Evolutionary conservation across 2,113 vertebrate species (phyloP).

Genomic region (Meleagris gallopavo): DNA sequence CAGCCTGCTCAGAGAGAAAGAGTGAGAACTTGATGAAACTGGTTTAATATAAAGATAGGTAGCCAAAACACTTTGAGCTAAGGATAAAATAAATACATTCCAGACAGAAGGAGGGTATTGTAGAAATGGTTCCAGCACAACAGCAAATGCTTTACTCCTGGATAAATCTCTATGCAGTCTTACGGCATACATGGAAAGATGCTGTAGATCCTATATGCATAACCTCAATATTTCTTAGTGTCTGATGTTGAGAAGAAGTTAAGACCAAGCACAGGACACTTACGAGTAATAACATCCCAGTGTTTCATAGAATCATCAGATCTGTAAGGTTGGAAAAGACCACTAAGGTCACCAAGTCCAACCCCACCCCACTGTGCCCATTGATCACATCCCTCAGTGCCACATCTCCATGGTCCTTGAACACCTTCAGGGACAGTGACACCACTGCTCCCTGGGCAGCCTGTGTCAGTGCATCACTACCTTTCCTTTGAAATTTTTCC

Average conservation of each 20-base stretch:
- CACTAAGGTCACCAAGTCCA: no score
- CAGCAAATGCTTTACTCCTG: constrained; percentile 1
- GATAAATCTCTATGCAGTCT: constrained; percentile 1
- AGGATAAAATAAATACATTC: not conserved
- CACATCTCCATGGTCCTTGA: no score
- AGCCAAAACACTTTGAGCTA: not conserved
- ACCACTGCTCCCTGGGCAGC: no score
- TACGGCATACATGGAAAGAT: not conserved
- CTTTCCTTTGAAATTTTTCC: no score
- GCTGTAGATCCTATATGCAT: not conserved
- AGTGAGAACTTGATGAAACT: not conserved
- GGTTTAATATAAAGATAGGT: not conserved
- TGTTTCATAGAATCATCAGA: not conserved
- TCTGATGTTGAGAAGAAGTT: not conserved
- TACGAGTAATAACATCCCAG: not conserved
- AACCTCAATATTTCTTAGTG: not conserved
- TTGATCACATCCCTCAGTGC: no score
- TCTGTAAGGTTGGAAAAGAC: no score
- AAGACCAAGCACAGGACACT: not conserved
- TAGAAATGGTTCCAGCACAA: constrained; percentile 4
- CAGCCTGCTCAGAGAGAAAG: not conserved
- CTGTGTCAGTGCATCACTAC: no score
- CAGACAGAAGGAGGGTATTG: not conserved
- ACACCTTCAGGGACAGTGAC: no score
- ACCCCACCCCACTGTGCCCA: no score